These are phyloP conservation scores for Strigamia transsilvanica DNA, from an alignment of 2,888 invertebrate species.

Conservation along the genomic window DNA sequence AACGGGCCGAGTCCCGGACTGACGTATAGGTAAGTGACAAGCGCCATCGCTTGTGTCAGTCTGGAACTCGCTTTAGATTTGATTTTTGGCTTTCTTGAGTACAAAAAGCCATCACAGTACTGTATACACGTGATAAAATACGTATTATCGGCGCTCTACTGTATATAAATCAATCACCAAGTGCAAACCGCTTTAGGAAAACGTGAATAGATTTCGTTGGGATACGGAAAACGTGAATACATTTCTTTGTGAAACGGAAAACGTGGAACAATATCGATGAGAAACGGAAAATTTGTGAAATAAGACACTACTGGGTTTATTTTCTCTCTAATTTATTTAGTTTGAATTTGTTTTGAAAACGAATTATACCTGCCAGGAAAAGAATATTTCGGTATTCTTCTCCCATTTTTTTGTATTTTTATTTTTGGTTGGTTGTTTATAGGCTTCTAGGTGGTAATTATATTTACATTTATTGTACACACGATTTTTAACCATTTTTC, in stretches of 20 bases:
- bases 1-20: no score
- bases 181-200: not conserved
- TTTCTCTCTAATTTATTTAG: not conserved
- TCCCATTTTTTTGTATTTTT: not conserved
- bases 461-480: not conserved
- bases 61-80: no score
- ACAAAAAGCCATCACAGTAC: no score
- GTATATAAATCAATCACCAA: not conserved
- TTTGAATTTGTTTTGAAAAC: not conserved
- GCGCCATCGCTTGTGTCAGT: no score
- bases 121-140: no score
- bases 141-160: no score
- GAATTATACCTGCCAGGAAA: not conserved
- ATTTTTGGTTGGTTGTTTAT: not conserved
- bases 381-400: not conserved
- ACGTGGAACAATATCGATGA: not conserved
- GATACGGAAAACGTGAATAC: no score
- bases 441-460: not conserved
- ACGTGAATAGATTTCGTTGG: not conserved
- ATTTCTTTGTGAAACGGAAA: no score
- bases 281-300: not conserved
- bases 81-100: no score
- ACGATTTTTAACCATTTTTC: no score
- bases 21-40: no score
- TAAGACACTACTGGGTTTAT: not conserved